Base-by-base conservation (phyloP, 37 sponge, comb jelly and placozoan genomes). In the Cladorhizidae sp. region DNA sequence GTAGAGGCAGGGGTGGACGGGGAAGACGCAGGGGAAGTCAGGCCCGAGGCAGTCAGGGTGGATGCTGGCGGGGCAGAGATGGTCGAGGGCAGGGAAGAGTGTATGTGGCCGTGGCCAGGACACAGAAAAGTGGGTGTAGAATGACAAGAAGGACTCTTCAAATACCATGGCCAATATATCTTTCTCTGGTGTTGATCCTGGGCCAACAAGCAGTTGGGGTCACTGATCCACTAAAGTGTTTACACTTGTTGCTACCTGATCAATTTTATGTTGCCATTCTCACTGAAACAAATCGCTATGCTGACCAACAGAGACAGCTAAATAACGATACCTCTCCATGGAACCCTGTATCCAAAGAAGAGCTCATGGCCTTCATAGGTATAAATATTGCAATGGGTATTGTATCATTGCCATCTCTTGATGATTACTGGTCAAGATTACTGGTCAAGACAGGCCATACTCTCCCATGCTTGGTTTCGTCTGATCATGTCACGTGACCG, bases 361-460 rank as follows among this genome's bases (percentile, higher is more conserved):
- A 76, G 31, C 39, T 85, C 45, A 14, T 35, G 36, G 58, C 73
- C 0, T 77, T 85, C 32, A 23, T 85, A 65, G 85, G 85, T 31
- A 56, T 85, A 51, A 42, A 68, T 17, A 67, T 85, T 36, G 73
- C 78, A 39, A 85, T 77, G 78, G 85, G 85, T 12, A 52, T 85
- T 7, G 37, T 69, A 8, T 55, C 45, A 22, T 29, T 85, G 69
- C 85, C 85, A 51, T 22, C 78, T 37, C n/a, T 67, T 22, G 68
- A 70, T 57, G 74, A 82, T 50, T 82, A 73, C 64, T 73, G 72
- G 74, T 57, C 64, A n/a, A n/a, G n/a, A n/a, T n/a, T n/a, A n/a
- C n/a, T n/a, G n/a, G n/a, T n/a, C n/a, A n/a, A n/a, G n/a, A n/a
- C n/a, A n/a, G n/a, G n/a, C n/a, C n/a, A 17, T 35, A 22, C 20